Evolutionary conservation across 2,113 vertebrate genomes (phyloP).

Genomic region (Melanocharis versteri): DNA sequence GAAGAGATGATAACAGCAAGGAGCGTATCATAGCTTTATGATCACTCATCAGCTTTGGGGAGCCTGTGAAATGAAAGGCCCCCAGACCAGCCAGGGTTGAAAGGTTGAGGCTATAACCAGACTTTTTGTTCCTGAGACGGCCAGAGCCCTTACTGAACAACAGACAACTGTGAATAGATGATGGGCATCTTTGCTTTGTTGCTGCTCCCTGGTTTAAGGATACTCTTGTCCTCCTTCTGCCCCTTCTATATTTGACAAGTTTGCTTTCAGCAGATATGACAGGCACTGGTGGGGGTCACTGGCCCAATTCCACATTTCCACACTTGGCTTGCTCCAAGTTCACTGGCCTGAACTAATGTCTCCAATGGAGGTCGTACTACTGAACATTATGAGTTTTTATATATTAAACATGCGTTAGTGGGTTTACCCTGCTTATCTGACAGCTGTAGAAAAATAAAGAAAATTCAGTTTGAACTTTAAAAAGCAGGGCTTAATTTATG

Average conservation of each 20-base stretch:
- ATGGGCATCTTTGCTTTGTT: constrained; percentile 52
- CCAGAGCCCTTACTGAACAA: constrained; percentile 37
- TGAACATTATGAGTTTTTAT: constrained; percentile 76
- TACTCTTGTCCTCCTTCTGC: constrained; percentile 67
- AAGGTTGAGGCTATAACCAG: constrained; percentile 33
- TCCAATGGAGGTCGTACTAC: constrained; percentile 74
- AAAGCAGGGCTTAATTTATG: constrained; percentile 75
- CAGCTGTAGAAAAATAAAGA: constrained; percentile 83
- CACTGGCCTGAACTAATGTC: constrained; percentile 79
- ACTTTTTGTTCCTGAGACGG: constrained; percentile 28
- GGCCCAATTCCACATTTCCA: constrained; percentile 74
- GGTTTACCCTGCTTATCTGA: constrained; percentile 67
- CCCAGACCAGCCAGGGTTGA: background rate
- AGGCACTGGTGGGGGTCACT: constrained; percentile 77
- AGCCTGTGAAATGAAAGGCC: constrained; percentile 49
- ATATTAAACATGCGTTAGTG: constrained; percentile 82
- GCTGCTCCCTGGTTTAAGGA: constrained; percentile 40
- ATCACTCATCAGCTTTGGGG: constrained; percentile 21
- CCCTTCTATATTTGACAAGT: constrained; percentile 69
- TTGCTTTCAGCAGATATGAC: constrained; percentile 80
- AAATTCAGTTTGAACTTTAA: constrained; percentile 77
- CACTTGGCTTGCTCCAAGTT: constrained; percentile 79
- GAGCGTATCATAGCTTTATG: constrained; percentile 5
- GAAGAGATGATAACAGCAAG: constrained; percentile 34
- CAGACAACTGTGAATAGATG: constrained; percentile 49